These are phyloP conservation scores for Sinocyclocheilus anshuiensis DNA, from an alignment of 2,113 vertebrate genomes.

Conservation along the genomic window DNA sequence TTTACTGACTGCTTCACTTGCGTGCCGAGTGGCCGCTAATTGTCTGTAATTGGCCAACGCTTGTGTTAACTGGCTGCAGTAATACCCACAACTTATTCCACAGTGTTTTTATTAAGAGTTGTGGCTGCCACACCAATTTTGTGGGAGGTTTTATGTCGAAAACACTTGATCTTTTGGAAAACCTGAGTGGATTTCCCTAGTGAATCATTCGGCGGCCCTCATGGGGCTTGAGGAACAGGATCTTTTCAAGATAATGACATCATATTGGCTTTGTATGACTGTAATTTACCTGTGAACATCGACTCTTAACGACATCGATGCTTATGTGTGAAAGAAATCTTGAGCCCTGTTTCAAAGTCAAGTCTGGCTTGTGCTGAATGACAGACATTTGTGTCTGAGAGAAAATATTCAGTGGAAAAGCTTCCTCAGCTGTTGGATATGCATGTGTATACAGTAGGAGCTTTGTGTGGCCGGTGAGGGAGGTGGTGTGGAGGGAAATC, in stretches of 20 bases:
- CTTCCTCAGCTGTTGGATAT: slow-evolving; percentile 38
- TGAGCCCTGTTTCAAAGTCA: not conserved
- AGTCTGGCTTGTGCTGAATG: slow-evolving; percentile 35
- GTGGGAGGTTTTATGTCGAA: slow-evolving; percentile 23
- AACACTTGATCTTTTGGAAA: slow-evolving; percentile 19
- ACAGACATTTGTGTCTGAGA: slow-evolving; percentile 31
- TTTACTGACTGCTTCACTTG: slow-evolving; percentile 1
- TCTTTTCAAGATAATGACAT: slow-evolving; percentile 10
- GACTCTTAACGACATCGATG: too few relatives aligned
- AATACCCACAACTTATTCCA: not conserved
- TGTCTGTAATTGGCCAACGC: slow-evolving; percentile 27
- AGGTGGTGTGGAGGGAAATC: slow-evolving; percentile 3
- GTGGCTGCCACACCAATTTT: slow-evolving; percentile 10
- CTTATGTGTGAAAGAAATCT: slow-evolving; percentile 33
- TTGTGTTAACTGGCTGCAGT: not conserved
- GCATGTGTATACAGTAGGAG: slow-evolving; percentile 37
- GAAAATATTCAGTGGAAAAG: slow-evolving; percentile 38
- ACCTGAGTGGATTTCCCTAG: not conserved
- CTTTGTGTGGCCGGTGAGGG: slow-evolving; percentile 49
- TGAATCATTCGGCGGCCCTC: slow-evolving; percentile 29
- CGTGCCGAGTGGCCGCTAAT: slow-evolving; percentile 16
- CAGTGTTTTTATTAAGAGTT: not conserved
- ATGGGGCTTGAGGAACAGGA: slow-evolving; percentile 7
- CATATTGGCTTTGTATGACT: not conserved
- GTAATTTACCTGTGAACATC: slow-evolving; percentile 25